Evolutionary conservation across 1,140 invertebrate genomes (phyloP), one percentile per base, ranked within the genome.

Genomic region (Battus philenor): DNA sequence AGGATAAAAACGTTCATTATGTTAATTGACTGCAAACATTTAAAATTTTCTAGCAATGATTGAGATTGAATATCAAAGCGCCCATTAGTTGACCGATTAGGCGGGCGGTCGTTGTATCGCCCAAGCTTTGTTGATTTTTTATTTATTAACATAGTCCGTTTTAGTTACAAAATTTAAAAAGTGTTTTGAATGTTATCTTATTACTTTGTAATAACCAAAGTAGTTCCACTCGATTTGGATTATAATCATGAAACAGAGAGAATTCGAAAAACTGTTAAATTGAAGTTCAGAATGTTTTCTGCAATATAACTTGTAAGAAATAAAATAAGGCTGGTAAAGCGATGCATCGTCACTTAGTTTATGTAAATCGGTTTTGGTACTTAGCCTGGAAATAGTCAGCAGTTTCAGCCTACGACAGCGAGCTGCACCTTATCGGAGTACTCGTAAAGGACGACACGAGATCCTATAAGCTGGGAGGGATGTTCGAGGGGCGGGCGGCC

Each of bases 311-410:
- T 15, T 32, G 8, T 15, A 15, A 1, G 4, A 13, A 32, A 32
- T 15, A 1, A n/a, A 13, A 32, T 17, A 18, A n/a, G 3, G 13
- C n/a, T 8, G 17, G 17, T 44, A 38, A 47, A 53, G 47, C 60
- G 60, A 18, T 72, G 68, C 67, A 75, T 72, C 64, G 69, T 67
- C 62, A 75, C 75, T 75, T 70, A 72, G 61, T 71, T 69, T 75
- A 82, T 77, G 77, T 64, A 77, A 79, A 82, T 81, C 69, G 68
- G 63, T 52, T 56, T 20, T 5, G 53, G 63, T 71, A 59, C 68
- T 75, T 67, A 72, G 67, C 64, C 47, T 49, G 32, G 51, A 59
- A 64, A 56, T 50, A 69, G 66, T 81, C 68, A 77, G 76, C 69
- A 70, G 59, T 76, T 76, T 72, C 50, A 44, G 31, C 51, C 53